Percentiles rank a stretch among this genome's conserved stretches.
Evolutionary conservation across 2,113 vertebrate species (phyloP).

Genomic region (Notiomystis cincta): DNA sequence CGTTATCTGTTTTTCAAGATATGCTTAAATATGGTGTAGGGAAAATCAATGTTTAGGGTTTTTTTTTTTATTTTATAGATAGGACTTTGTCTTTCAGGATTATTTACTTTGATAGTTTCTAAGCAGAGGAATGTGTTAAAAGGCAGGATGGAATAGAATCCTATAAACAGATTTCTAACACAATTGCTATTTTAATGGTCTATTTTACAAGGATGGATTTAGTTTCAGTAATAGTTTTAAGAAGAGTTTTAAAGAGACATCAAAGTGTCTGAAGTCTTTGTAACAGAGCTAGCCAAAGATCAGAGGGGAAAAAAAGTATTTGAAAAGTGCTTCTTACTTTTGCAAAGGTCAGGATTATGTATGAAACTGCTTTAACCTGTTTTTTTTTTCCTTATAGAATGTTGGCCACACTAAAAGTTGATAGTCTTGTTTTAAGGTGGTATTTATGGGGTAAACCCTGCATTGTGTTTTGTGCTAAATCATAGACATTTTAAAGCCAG

Average conservation of each 20-base stretch:
- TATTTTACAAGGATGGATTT: conserved; percentile 54
- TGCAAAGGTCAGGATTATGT: conserved; percentile 28
- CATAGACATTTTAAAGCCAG: background rate
- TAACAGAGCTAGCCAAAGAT: conserved; percentile 41
- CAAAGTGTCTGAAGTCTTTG: conserved; percentile 53
- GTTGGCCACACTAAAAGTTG: background rate
- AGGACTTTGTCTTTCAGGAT: background rate
- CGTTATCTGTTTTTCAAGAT: background rate
- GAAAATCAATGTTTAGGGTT: background rate
- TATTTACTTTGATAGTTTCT: background rate
- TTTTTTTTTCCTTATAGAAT: background rate
- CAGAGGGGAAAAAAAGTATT: background rate
- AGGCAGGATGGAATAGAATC: conserved; percentile 35
- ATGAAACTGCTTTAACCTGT: background rate
- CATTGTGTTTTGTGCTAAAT: conserved; percentile 4
- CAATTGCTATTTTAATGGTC: conserved; percentile 37
- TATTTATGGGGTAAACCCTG: background rate
- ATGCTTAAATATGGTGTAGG: background rate
- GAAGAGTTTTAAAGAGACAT: conserved; percentile 53
- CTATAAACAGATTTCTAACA: conserved; percentile 3
- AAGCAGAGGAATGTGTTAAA: conserved; percentile 14
- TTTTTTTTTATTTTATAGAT: background rate
- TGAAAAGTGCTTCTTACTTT: conserved; percentile 22
- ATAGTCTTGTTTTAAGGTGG: conserved; percentile 1
- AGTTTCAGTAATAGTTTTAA: conserved; percentile 54